A percentile compares a stretch with the other conserved stretches of the same genome.
Conservation (phyloP, 1,140 invertebrate species). For the Tachypleus tridentatus region DNA sequence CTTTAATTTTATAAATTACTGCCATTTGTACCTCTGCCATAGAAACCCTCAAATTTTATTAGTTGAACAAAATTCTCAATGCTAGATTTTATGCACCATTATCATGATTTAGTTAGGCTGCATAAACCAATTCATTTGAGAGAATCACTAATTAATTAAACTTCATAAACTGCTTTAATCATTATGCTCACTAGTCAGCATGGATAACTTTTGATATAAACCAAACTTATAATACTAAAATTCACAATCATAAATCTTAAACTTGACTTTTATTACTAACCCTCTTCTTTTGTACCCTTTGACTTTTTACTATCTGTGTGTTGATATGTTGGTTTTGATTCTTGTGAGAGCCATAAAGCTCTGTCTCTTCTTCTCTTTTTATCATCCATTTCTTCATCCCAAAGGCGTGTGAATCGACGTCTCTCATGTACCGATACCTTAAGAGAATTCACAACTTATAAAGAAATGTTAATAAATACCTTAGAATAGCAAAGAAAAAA, state of each 20-base stretch:
- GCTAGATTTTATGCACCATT: too few relatives aligned
- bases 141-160: too few relatives aligned
- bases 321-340: slow-evolving; percentile 4
- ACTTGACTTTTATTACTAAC: slow-evolving; percentile 7
- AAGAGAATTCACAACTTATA: slow-evolving; percentile 1
- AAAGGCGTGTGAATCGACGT: slow-evolving; percentile 77
- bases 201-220: background rate
- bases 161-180: too few relatives aligned
- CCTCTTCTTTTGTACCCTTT: background rate
- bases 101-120: too few relatives aligned
- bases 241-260: slow-evolving; percentile 2
- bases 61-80: too few relatives aligned
- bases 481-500: too few relatives aligned
- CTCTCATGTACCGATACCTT: slow-evolving; percentile 75
- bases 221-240: background rate
- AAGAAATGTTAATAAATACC: background rate
- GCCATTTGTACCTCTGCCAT: too few relatives aligned
- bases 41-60: too few relatives aligned
- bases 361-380: slow-evolving; percentile 49
- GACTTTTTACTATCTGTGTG: too few relatives aligned
- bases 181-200: background rate
- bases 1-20: too few relatives aligned
- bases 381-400: slow-evolving; percentile 90
- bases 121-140: too few relatives aligned
- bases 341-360: background rate